Evolutionary conservation across 2,888 invertebrate genomes (phyloP), one percentile per base, ranked within the genome.

Genomic region (Scelioninae gen. 2): DNA sequence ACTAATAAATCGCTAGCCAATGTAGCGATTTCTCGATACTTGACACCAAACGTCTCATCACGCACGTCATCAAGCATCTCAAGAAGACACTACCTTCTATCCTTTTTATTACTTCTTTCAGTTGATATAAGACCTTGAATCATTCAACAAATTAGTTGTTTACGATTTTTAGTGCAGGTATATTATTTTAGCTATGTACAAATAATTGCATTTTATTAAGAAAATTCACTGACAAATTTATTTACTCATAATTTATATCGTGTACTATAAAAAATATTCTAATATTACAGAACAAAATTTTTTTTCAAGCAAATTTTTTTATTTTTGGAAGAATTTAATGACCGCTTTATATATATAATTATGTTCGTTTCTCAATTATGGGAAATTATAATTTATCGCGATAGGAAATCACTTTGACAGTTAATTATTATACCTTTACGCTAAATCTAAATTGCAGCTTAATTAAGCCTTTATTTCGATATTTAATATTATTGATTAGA

Each of bases 21-120:
- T 43, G 45, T 46, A 16, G 33, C 55, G 61, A 65, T 65, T 46
- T 58, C 72, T 60, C 55, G 72, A 72, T 65, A 65, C 72, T 72
- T 72, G 72, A 72, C 72, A 72, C 60, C 72, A 65, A 65, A 60
- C 71, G 65, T 72, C 58, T 65, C 72, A 60, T 70, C 70, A 70
- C 35, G 57, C 52, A 46, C 72, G 72, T 72, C 72, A 72, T 72
- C 72, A 31, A 65, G 60, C 58, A 58, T 43, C 7, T 39, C 45
- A 45, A 64, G 52, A 53, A 65, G 46, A 60, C 60, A 33, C 53
- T 60, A 65, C 65, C 64, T 72, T 65, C 64, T 50, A 65, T 65
- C 63, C 22, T 60, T 72, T 61, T 61, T 72, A 72, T 61, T 67
- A 11, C 61, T 61, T 61, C 39, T 61, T 67, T 61, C 57, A 72